Evolutionary conservation across 2,113 vertebrate species (phyloP), one percentile per base, ranked within the genome.

Genomic region (Strix uralensis): DNA sequence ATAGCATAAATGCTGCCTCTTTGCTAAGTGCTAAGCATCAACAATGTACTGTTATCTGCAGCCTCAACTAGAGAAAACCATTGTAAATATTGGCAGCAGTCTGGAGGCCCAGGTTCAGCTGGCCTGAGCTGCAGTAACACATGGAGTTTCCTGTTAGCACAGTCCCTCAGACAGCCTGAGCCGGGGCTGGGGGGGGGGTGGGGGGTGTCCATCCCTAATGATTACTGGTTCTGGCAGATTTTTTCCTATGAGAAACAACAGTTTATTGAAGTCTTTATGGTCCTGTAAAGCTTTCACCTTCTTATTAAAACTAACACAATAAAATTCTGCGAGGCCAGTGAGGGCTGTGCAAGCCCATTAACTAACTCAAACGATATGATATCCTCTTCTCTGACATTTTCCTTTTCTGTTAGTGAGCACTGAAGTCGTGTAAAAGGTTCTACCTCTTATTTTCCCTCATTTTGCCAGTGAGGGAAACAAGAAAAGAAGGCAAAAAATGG

Each of bases 121-220:
- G 49, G 19, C 22, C 8, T 7, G 38, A 46, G 74, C 71, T 81
- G n/a, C 71, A 67, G 2, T 25, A 38, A 3, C 34, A 29, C 2
- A 0, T 0, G 16, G 42, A 3, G 15, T 11, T 63, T 46, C 61
- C 17, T 10, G 17, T 38, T 19, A 29, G n/a, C 0, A 2, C 66
- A 29, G 57, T 47, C 79, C 14, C 67, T 42, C 52, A 10, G 27
- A 20, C 58, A 83, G 38, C 29, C 42, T 21, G 75, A 80, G 67
- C 71, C 32, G 10, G 27, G 36, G 36, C 36, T 36, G 36, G 36
- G 36, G 36, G 36, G 36, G 36, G 36, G 29, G 42, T 6, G 10
- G 13, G 15, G 10, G 38, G 38, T 9, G 38, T 19, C 52, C 46
- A 15, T 38, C 42, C 42, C 30, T 46, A 2, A 4, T 10, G 10